Evolutionary conservation across 2,113 vertebrate genomes (phyloP), one percentile per base, ranked within the genome.

Genomic region (Vidua chalybeata): DNA sequence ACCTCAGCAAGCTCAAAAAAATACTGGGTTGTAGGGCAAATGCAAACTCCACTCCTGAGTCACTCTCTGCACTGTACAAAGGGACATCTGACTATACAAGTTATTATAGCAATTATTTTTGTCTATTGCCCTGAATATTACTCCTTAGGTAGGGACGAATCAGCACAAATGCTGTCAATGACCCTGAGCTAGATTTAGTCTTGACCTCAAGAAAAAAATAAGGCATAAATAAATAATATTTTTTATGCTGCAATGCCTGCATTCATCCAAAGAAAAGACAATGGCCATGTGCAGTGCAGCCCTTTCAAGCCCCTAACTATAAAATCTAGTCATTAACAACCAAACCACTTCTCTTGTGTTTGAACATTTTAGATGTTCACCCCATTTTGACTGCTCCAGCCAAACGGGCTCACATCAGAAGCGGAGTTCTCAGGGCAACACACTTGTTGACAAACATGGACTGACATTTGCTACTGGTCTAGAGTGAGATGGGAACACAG

Each of bases 61-160:
- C 58, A 31, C 15, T 27, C 9, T 37, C 48, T 48, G 31, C 33
- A 75, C 43, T 2, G 1, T 33, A 84, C 52, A 18, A 82, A 56
- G 27, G 37, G n/a, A 39, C 27, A 76, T 23, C 39, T 85, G 90
- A 54, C 56, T 8, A 33, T 3, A 1, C 18, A 72, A 78, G 71
- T 83, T 95, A 93, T 83, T 95, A 93, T 1, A 84, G 71, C 10
- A 23, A 85, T 73, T 88, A 91, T 79, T 97, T 93, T 75, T 39
- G 87, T 58, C 91, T 86, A 12, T 31, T 63, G 46, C 62, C 62
- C 72, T 75, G 58, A 87, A 93, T 92, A 93, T 55, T 31, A 69
- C 72, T 87, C 80, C 83, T 89, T 51, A 74, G 48, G 55, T 54
- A 81, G 46, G 16, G 79, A 59, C 35, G 95, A 94, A 89, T 84